Evolutionary conservation across 2,113 vertebrate species (phyloP), one percentile per base, ranked within the genome.

Genomic region (Emydocephalus ijimae): DNA sequence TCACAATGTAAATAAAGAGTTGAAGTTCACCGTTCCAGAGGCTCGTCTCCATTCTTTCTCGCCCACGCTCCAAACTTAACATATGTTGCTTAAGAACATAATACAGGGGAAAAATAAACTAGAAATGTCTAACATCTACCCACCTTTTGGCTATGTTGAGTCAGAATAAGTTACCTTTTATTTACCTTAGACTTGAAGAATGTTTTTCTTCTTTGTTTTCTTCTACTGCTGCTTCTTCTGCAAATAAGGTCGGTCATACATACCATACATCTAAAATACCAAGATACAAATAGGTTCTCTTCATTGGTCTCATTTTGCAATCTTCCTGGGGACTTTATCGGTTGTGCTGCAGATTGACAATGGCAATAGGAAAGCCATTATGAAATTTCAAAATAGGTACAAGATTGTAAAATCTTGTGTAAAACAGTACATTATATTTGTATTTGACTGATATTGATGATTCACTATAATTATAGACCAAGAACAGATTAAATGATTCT

Each of bases 331-430:
- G 26, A 21, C 20, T 88, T 64, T 88, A 45, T 91, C 34, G 34
- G 50, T 91, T 54, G 14, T 74, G 64, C 15, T 74, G 64, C 29
- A 26, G 89, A 91, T 59, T 74, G 93, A 18, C 11, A n/a, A 89
- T 48, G 88, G 26, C 59, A 81, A 89, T 90, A 9, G 91, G 93
- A 94, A 8, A 89, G 87, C 93, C 23, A 93, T 94, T 90, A 93
- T 91, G 87, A 90, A 90, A 88, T 91, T 56, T 69, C 88, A 59
- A 5, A 21, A 12, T 50, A 0, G 92, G 61, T 39, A 92, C 8
- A 59, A 59, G 23, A 59, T 89, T 92, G 93, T 74, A 87, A 91
- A 54, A 0, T 0, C 45, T 50, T 88, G 23, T 12, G 54, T 85
- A 69, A 29, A 12, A 56, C 2, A 29, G 29, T 86, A 0, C 3